phyloP scores from a whole-genome alignment of 2,113 vertebrate species.

The Nerophis ophidion region DNA sequence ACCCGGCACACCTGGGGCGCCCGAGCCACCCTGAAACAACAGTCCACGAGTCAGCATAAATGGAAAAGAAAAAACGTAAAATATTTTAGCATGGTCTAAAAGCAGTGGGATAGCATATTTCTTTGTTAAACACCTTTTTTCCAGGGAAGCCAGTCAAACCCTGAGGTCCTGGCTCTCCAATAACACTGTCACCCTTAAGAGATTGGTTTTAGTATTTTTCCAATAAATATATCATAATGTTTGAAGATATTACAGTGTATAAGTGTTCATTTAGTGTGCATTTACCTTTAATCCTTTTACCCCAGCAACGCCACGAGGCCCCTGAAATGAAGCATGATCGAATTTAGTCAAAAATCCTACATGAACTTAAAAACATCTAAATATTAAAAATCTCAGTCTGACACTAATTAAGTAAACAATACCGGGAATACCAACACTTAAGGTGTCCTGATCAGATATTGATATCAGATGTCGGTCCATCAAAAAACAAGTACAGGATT shows the following conservation, averaged over 20 bases:
- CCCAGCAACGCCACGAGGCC: conserved; percentile 71
- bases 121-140: conserved; percentile 58
- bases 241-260: not conserved
- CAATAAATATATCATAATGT: not conserved
- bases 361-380: not conserved
- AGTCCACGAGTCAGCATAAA: not conserved
- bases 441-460: no score
- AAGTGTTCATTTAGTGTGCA: no score
- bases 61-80: no score
- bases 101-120: not conserved
- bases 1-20: conserved; percentile 69
- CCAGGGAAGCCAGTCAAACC: conserved; percentile 75
- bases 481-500: no score
- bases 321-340: conserved; percentile 48
- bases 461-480: no score
- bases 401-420: no score
- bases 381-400: no score
- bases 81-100: no score
- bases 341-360: no score
- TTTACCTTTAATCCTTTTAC: conserved; percentile 76
- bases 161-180: conserved; percentile 72
- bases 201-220: not conserved
- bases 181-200: conserved; percentile 71
- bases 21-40: conserved; percentile 74
- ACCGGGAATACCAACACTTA: no score